Evolutionary conservation across 1,140 invertebrate species (phyloP).

Genomic region (Drosophila burlai): DNA sequence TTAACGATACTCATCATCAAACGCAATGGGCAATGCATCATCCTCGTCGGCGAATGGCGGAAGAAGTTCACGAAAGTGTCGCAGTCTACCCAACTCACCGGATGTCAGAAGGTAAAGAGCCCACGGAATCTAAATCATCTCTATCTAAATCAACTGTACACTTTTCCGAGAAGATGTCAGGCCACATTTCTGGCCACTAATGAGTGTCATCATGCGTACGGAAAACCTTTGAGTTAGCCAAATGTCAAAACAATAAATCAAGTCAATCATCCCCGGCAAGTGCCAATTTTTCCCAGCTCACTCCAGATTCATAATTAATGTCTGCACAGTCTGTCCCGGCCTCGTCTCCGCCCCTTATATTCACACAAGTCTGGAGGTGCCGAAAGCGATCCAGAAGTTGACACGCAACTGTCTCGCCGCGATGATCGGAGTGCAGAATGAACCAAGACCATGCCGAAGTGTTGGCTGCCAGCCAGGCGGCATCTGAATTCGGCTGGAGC

Average conservation of each 20-base stretch:
- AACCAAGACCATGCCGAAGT: slow-evolving; percentile 19
- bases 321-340: slow-evolving; percentile 23
- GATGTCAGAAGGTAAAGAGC: slow-evolving; percentile 87
- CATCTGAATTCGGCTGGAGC: slow-evolving; percentile 50
- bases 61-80: slow-evolving; percentile 86
- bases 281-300: slow-evolving; percentile 63
- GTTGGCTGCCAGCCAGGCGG: slow-evolving; percentile 49
- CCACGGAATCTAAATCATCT: slow-evolving; percentile 6
- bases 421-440: slow-evolving; percentile 38
- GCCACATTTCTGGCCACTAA: slow-evolving; percentile 56
- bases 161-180: slow-evolving; percentile 39
- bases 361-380: slow-evolving; percentile 52
- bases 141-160: slow-evolving; percentile 14
- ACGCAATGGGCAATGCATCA: slow-evolving; percentile 87
- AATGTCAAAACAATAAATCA: slow-evolving; percentile 77
- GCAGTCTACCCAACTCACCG: slow-evolving; percentile 89
- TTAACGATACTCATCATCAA: slow-evolving; percentile 25
- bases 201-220: slow-evolving; percentile 65
- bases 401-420: slow-evolving; percentile 55
- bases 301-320: slow-evolving; percentile 78
- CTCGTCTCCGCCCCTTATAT: background rate
- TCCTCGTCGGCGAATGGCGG: slow-evolving; percentile 75
- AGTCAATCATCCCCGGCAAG: slow-evolving; percentile 44
- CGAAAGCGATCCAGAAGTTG: slow-evolving; percentile 62
- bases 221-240: slow-evolving; percentile 63